Evolutionary conservation across 2,113 vertebrate genomes (phyloP).

Genomic region (Thamnophis sirtalis): DNA sequence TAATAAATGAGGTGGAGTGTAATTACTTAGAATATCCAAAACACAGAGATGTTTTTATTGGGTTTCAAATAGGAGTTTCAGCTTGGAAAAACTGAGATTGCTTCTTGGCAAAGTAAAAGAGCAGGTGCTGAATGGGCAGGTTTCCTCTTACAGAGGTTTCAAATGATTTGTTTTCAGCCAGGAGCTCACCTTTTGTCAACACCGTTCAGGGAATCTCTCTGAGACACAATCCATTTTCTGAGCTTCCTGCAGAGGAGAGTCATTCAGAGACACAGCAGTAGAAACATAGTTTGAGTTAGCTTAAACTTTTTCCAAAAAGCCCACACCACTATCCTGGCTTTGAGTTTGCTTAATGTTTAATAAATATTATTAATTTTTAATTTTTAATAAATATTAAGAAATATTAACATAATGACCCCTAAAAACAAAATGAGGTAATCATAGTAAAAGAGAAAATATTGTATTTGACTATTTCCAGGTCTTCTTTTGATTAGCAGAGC

Average conservation of each 20-base stretch:
- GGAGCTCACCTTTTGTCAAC: neutral
- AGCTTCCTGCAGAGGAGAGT: neutral
- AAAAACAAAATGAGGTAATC: neutral
- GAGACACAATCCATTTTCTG: neutral
- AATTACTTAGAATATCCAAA: slow-evolving; percentile 36
- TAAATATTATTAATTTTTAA: neutral
- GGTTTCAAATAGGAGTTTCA: neutral
- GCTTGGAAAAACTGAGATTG: neutral
- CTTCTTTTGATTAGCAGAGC: neutral
- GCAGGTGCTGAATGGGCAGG: neutral
- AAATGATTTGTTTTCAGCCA: neutral
- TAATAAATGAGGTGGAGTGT: slow-evolving; percentile 20
- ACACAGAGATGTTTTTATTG: slow-evolving; percentile 21
- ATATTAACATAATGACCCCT: neutral
- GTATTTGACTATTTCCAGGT: neutral
- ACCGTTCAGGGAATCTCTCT: neutral
- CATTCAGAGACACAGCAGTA: neutral
- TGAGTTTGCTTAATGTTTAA: neutral
- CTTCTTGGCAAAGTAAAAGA: neutral
- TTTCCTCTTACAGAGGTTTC: neutral
- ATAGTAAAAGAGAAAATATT: neutral
- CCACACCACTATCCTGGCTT: neutral
- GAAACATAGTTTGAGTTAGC: neutral
- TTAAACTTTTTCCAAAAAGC: neutral
- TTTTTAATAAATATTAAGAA: neutral